Percentiles rank a stretch among this genome's conserved stretches.
Conservation (phyloP, 1,140 invertebrate genomes). For the Zaprionus nigranus region DNA sequence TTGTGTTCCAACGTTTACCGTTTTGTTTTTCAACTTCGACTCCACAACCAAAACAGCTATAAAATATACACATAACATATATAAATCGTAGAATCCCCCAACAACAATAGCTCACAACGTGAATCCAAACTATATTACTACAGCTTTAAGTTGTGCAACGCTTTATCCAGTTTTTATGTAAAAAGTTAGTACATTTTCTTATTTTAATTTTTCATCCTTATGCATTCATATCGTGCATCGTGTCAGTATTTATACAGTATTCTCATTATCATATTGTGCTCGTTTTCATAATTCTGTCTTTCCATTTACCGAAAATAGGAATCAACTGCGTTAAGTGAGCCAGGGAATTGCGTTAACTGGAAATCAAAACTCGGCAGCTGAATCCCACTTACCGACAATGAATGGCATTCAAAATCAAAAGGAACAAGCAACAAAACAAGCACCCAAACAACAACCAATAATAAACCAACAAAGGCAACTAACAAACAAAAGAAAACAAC, state of each 20-base stretch:
- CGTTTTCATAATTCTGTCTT: neutral
- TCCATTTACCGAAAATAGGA: conserved; percentile 46
- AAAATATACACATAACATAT: too few species aligned
- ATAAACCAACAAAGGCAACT: conserved; percentile 63
- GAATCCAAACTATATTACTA: conserved; percentile 46
- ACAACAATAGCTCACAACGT: conserved; percentile 35
- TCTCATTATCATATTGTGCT: neutral
- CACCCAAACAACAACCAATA: conserved; percentile 24
- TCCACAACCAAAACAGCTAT: conserved; percentile 33
- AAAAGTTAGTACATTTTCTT: conserved; percentile 68
- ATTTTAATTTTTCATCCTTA: conserved; percentile 14
- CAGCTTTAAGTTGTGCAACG: conserved; percentile 77
- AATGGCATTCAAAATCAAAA: conserved; percentile 12
- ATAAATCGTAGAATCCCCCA: conserved; percentile 17
- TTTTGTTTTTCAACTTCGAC: conserved; percentile 62
- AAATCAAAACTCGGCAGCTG: conserved; percentile 41
- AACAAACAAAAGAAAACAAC: conserved; percentile 65
- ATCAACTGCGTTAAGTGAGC: conserved; percentile 75
- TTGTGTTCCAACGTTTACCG: conserved; percentile 78
- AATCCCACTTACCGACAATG: conserved; percentile 21
- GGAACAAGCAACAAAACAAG: conserved; percentile 9
- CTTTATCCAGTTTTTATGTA: conserved; percentile 75
- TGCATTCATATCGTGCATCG: conserved; percentile 11
- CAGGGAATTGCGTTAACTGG: conserved; percentile 6
- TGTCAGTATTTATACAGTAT: neutral